Evolutionary conservation across 1,140 invertebrate species (phyloP).

Genomic region (Macrocentrus cingulum): DNA sequence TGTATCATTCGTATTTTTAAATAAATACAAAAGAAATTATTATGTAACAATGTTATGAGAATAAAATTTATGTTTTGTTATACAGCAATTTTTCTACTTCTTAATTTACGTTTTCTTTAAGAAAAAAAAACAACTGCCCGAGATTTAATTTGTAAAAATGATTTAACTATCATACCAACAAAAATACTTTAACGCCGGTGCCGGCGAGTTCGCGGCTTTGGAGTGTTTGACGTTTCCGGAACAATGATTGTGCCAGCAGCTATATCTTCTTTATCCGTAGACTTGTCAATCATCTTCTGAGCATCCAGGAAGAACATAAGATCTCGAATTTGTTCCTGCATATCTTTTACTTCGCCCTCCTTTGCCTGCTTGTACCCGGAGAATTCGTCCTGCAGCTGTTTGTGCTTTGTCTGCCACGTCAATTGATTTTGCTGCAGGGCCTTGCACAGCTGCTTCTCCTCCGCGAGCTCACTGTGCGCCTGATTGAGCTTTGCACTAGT

Average conservation of each 20-base stretch:
- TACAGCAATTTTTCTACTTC: too few relatives aligned
- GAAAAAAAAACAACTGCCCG: too few relatives aligned
- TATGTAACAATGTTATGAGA: constrained; percentile 29
- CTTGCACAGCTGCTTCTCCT: constrained; percentile 77
- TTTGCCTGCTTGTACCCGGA: constrained; percentile 61
- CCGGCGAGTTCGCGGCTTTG: constrained; percentile 22
- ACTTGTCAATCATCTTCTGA: constrained; percentile 68
- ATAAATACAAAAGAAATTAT: constrained; percentile 24
- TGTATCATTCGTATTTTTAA: constrained; percentile 34
- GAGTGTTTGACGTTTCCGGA: constrained; percentile 31
- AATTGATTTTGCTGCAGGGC: constrained; percentile 77
- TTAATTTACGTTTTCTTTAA: too few relatives aligned
- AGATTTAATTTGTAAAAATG: too few relatives aligned
- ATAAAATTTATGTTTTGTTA: constrained; percentile 29
- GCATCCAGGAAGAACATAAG: constrained; percentile 96
- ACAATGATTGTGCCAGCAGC: constrained; percentile 70
- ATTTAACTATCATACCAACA: too few relatives aligned
- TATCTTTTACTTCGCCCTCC: constrained; percentile 75
- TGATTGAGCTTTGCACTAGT: constrained; percentile 63
- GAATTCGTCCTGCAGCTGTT: constrained; percentile 66
- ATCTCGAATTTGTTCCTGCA: constrained; percentile 91
- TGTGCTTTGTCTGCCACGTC: constrained; percentile 72
- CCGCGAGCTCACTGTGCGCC: constrained; percentile 68
- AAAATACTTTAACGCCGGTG: too few relatives aligned
- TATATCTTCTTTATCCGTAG: constrained; percentile 68